Percentiles rank a stretch among this genome's conserved stretches.
phyloP scores from a whole-genome alignment of 2,113 vertebrate species.

The Scortum barcoo region DNA sequence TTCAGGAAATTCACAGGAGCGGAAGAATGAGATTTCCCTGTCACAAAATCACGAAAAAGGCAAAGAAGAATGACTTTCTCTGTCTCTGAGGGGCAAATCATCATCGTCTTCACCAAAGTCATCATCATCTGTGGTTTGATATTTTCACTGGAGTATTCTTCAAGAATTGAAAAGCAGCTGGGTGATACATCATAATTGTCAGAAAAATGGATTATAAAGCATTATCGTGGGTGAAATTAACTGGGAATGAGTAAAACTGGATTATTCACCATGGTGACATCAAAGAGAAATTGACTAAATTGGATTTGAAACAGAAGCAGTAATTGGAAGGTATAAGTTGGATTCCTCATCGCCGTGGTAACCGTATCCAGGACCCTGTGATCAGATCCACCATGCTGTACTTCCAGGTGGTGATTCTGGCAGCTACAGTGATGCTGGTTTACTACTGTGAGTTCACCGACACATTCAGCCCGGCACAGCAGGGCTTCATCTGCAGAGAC shows the following conservation, averaged over 20 bases:
- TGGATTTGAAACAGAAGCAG: neutral
- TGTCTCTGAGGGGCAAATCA: neutral
- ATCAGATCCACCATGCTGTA: conserved; percentile 87
- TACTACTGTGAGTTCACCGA: conserved; percentile 96
- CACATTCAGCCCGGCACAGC: conserved; percentile 91
- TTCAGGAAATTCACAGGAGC: conserved; percentile 52
- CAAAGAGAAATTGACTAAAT: neutral
- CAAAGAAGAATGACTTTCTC: neutral
- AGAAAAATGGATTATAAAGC: neutral
- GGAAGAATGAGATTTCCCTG: conserved; percentile 20
- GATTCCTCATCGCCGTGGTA: neutral
- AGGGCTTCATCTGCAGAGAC: conserved; percentile 93
- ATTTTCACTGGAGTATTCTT: neutral
- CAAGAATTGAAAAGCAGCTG: neutral
- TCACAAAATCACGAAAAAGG: conserved; percentile 1
- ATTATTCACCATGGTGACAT: neutral
- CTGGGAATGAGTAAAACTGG: neutral
- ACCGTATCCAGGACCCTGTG: neutral
- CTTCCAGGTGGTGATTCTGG: conserved; percentile 95
- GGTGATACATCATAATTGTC: neutral
- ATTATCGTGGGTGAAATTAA: neutral
- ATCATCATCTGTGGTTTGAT: neutral
- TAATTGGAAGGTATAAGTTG: neutral
- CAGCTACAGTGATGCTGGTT: conserved; percentile 91
- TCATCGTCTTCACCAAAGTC: neutral